Base-by-base conservation (phyloP, 2,797 vertebrate species). In the Pygocentrus nattereri region DNA sequence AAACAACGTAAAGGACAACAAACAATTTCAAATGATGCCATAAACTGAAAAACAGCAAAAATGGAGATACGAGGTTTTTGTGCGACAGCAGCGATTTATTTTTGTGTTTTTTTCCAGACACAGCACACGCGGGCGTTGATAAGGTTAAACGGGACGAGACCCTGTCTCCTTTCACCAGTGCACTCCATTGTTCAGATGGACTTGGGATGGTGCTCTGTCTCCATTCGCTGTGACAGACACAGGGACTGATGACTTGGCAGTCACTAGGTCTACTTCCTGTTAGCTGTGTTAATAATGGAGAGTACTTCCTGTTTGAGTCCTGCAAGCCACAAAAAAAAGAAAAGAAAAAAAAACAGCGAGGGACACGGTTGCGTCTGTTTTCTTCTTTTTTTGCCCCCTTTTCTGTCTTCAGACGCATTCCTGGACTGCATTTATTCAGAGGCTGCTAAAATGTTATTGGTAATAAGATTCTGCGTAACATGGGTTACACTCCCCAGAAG, bases 271-370 rank as follows among this genome's bases (percentile, higher is more conserved):
- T 27, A 74, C 76, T 83, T 83, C 81, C 81, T 83, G 81, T 83
- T 78, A 16, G 64, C 52, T 74, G 54, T 83, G 76, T 83, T 77
- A 83, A 83, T 83, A 78, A 83, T 83, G 64, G 71, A 79, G 76
- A 83, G 68, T 79, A 78, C 70, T 79, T 82, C 81, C 81, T 75
- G 70, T 79, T 69, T 74, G 44, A 83, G 34, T 77, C 47, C 31
- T 64, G 23, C 31, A 23, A 30, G 70, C 27, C 62, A 52, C 61
- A 69, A 61, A 74, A 50, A 79, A 74, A 74, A 2, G n/a, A 69
- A 61, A 74, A 50, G 79, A 74, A 74, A 2, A n/a, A n/a, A n/a
- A n/a, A n/a, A n/a, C n/a, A n/a, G 30, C 27, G 52, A 49, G 27
- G 59, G 50, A 47, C 15, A 68, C 21, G 16, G 67, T 73, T 73